A percentile compares a stretch with the other conserved stretches of the same genome.
Conservation (phyloP, 2,888 invertebrate species). For the Drosophila formosana region DNA sequence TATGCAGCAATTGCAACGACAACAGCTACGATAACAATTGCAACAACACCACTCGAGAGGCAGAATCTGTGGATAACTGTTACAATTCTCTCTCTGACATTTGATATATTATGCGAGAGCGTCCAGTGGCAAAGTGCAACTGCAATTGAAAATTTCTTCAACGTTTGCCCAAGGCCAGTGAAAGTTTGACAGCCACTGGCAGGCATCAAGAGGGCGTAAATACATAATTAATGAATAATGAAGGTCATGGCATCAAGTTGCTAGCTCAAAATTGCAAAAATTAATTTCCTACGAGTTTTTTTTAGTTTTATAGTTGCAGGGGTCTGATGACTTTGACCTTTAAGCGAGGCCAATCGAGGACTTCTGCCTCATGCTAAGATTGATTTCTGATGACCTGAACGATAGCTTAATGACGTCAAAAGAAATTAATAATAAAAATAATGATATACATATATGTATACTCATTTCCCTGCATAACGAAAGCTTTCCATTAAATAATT, state of each 20-base stretch:
- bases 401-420: neutral
- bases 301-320: neutral
- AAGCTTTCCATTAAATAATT: neutral
- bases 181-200: constrained; percentile 59
- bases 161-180: constrained; percentile 47
- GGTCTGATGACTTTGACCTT: constrained; percentile 63
- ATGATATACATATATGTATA: neutral
- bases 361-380: constrained; percentile 33
- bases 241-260: constrained; percentile 44
- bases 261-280: constrained; percentile 11
- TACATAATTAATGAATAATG: constrained; percentile 53
- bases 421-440: neutral
- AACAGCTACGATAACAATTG: constrained; percentile 37
- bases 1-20: constrained; percentile 51
- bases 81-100: constrained; percentile 33
- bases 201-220: constrained; percentile 8
- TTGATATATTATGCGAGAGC: constrained; percentile 31
- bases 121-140: constrained; percentile 16
- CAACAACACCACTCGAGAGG: constrained; percentile 59
- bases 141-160: constrained; percentile 17
- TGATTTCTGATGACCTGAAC: constrained; percentile 25
- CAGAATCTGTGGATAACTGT: constrained; percentile 18
- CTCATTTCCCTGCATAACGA: too few species aligned
- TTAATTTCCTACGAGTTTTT: constrained; percentile 16
- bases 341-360: constrained; percentile 20